These are phyloP conservation scores for Paedocypris sp. DNA, from an alignment of 2,113 vertebrate genomes.

Conservation along the genomic window DNA sequence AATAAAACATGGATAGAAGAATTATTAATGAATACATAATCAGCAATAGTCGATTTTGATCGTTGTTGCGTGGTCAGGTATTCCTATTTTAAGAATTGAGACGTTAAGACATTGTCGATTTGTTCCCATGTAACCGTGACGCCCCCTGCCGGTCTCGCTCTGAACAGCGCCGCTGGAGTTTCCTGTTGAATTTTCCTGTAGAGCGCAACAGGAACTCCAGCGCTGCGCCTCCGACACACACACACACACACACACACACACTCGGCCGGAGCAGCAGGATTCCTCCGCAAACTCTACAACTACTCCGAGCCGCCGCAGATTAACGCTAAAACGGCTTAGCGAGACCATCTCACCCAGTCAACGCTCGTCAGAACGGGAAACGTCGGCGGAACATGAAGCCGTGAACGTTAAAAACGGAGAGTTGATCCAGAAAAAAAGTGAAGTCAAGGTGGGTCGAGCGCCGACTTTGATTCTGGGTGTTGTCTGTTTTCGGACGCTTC, in stretches of 20 bases:
- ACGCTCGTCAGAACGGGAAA: neutral
- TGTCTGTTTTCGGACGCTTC: neutral
- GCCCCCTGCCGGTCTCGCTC: constrained; percentile 39
- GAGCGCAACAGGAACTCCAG: constrained; percentile 59
- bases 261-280: constrained; percentile 37
- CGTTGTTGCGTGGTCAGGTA: no score
- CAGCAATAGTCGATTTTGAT: no score
- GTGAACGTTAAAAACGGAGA: neutral
- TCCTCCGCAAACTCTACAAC: constrained; percentile 12
- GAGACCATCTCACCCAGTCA: neutral
- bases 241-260: no score
- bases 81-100: no score
- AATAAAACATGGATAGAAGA: no score
- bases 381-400: neutral
- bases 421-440: constrained; percentile 11
- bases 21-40: no score
- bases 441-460: constrained; percentile 15
- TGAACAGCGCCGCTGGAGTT: constrained; percentile 40
- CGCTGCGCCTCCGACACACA: constrained; percentile 36
- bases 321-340: neutral
- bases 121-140: neutral
- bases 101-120: no score
- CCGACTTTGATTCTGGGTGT: constrained; percentile 26
- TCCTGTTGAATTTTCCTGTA: constrained; percentile 61
- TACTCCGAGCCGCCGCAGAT: neutral